Percentiles rank a stretch among this genome's conserved stretches.
These are phyloP conservation scores for Alitta virens DNA, from an alignment of 2,888 invertebrate species.

Conservation along the genomic window DNA sequence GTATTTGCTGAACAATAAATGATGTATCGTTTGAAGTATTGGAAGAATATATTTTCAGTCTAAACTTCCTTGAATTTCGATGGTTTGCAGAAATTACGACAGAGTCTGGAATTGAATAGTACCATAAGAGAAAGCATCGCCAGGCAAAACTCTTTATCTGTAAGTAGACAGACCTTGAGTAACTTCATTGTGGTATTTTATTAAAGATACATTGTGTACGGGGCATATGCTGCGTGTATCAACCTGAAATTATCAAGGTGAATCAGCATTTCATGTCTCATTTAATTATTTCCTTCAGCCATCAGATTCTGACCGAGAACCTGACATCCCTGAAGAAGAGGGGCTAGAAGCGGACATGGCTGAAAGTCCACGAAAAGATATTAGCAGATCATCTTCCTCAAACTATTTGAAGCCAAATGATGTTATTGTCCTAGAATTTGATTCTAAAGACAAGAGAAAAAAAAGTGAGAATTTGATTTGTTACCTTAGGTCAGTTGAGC, in stretches of 20 bases:
- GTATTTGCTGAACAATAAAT: too few species aligned
- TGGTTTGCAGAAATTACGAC: constrained; percentile 43
- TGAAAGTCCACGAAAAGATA: constrained; percentile 24
- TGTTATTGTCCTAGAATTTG: constrained; percentile 47
- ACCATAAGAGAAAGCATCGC: constrained; percentile 42
- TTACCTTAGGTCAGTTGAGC: too few species aligned
- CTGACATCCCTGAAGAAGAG: constrained; percentile 30
- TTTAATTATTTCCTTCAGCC: too few species aligned
- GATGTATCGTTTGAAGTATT: too few species aligned
- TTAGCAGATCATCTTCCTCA: not conserved
- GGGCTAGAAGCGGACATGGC: constrained; percentile 34
- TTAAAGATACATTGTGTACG: too few species aligned
- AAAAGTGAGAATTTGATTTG: constrained; percentile 1
- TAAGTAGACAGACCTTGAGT: too few species aligned
- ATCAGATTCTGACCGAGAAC: constrained; percentile 30
- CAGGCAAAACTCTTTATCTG: constrained; percentile 1
- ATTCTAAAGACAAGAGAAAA: not conserved
- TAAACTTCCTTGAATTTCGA: too few species aligned
- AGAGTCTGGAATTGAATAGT: constrained; percentile 45
- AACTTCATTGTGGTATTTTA: too few species aligned
- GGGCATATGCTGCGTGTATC: too few species aligned
- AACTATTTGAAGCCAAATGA: constrained; percentile 33
- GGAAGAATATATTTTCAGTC: too few species aligned
- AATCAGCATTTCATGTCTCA: too few species aligned
- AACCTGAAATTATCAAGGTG: too few species aligned